These are phyloP conservation scores for Allolobophora icterica DNA, from an alignment of 2,888 invertebrate species.

Conservation along the genomic window DNA sequence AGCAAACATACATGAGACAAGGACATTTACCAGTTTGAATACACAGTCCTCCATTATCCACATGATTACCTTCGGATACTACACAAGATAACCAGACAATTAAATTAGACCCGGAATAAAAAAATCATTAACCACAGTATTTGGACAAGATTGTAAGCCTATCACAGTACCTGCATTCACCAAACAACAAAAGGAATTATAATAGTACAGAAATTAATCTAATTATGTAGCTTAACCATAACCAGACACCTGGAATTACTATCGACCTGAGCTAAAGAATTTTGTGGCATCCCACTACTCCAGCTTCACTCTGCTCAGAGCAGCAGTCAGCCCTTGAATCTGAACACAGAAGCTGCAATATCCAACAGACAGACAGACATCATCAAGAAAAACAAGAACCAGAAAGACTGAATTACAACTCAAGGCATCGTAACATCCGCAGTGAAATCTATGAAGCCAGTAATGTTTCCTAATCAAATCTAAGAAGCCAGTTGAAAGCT, in stretches of 20 bases:
- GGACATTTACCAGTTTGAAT: neutral
- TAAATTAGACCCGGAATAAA: neutral
- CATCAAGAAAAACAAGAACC: neutral
- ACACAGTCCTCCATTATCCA: neutral
- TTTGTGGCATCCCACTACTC: neutral
- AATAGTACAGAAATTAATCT: neutral
- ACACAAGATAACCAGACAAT: neutral
- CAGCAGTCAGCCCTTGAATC: neutral
- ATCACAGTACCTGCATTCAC: neutral
- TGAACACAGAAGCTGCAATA: neutral
- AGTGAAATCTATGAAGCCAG: constrained; percentile 3
- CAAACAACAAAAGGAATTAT: constrained; percentile 17
- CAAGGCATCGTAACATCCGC: neutral
- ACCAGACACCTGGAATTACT: neutral
- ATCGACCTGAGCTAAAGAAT: neutral
- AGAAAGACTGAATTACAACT: constrained; percentile 22
- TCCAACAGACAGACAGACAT: neutral
- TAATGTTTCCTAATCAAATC: neutral
- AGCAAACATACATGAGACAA: neutral
- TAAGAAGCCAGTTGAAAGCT: constrained; percentile 1
- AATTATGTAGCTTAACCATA: neutral
- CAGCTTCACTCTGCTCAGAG: neutral
- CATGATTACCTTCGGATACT: neutral
- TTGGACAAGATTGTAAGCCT: neutral
- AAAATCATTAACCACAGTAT: neutral